Percentiles rank a stretch among this genome's conserved stretches.
Conservation (phyloP, 2,888 invertebrate species). For the Drosophila villosipedis region DNA sequence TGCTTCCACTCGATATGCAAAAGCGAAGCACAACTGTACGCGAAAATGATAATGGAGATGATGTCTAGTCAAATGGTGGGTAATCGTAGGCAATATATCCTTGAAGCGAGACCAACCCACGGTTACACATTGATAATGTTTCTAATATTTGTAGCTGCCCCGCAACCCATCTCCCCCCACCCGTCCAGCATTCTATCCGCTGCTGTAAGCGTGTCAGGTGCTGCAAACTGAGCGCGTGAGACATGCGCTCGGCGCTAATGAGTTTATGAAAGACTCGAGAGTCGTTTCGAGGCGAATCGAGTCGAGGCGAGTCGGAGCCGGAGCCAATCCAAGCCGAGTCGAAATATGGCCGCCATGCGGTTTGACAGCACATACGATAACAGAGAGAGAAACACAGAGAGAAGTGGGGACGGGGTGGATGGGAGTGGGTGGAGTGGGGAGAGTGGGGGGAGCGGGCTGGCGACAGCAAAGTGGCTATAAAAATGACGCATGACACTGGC, state of each 20-base stretch:
- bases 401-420: neutral
- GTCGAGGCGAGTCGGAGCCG: neutral
- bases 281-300: constrained; percentile 1
- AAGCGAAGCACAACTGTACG: neutral
- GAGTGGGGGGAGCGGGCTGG: neutral
- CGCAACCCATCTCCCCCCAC: neutral
- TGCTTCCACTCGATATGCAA: neutral
- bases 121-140: neutral
- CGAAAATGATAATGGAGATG: neutral
- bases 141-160: neutral
- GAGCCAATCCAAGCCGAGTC: constrained; percentile 3
- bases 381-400: neutral
- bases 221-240: constrained; percentile 51
- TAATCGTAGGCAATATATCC: neutral
- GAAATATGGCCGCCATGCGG: constrained; percentile 45
- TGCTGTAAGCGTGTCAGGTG: constrained; percentile 35
- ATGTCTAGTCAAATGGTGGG: neutral
- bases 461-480: constrained; percentile 58
- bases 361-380: constrained; percentile 48
- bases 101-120: neutral
- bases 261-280: constrained; percentile 53
- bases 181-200: neutral
- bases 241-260: constrained; percentile 60
- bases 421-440: neutral
- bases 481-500: constrained; percentile 55